Conservation (phyloP, 2,888 invertebrate genomes). For the Latheticus oryzae region DNA sequence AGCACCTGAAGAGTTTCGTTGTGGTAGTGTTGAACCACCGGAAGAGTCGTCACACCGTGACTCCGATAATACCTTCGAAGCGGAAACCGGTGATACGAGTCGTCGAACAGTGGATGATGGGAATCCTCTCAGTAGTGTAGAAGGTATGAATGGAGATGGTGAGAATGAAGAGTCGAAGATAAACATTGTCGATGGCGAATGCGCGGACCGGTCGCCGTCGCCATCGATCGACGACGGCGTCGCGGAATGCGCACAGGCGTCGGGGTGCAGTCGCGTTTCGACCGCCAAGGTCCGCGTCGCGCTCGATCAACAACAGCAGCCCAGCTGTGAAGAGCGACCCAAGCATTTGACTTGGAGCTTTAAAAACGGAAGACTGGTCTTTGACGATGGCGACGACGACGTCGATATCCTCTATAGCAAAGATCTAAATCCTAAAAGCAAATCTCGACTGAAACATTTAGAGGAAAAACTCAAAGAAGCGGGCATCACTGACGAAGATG, state of each 20-base stretch:
- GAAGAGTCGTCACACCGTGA: conserved; percentile 41
- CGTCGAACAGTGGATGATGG: conserved; percentile 26
- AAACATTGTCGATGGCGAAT: too few relatives aligned
- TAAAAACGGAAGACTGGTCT: conserved; percentile 56
- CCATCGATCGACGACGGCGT: conserved; percentile 60
- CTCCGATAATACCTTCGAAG: conserved; percentile 40
- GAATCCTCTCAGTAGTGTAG: neutral
- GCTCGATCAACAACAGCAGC: conserved; percentile 9
- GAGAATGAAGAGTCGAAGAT: neutral
- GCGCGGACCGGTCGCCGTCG: conserved; percentile 43
- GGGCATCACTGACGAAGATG: conserved; percentile 57
- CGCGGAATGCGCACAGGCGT: conserved; percentile 59
- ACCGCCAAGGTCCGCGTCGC: conserved; percentile 58
- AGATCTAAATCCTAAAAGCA: conserved; percentile 61
- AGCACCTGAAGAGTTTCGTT: conserved; percentile 42
- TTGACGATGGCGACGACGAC: conserved; percentile 53
- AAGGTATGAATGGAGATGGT: neutral
- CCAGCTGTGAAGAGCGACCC: too few relatives aligned
- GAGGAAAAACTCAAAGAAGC: conserved; percentile 63
- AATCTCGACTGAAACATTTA: conserved; percentile 67
- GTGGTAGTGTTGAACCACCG: conserved; percentile 28
- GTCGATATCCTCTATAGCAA: conserved; percentile 56
- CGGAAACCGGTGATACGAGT: conserved; percentile 50
- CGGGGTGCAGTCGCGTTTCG: conserved; percentile 61
- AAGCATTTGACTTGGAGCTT: conserved; percentile 52